Conservation (phyloP, 2,113 vertebrate genomes). For the Elgaria multicarinata region DNA sequence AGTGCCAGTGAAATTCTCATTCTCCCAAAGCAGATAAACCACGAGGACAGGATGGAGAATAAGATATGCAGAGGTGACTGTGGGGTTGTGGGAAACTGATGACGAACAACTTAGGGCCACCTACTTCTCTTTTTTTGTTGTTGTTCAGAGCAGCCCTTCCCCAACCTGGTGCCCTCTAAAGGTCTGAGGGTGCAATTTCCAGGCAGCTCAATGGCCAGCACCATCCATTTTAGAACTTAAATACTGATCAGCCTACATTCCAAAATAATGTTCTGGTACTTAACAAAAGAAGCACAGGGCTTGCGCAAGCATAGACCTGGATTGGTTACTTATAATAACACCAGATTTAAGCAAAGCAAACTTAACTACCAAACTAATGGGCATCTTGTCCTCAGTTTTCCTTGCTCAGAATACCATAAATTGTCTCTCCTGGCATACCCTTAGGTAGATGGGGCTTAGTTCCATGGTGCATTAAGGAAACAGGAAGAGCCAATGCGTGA, state of each 20-base stretch:
- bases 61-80: no score
- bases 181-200: background rate
- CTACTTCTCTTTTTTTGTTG: no score
- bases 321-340: background rate
- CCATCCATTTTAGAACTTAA: background rate
- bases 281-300: background rate
- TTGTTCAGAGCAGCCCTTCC: no score
- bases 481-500: background rate
- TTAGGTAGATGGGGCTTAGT: background rate
- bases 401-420: background rate
- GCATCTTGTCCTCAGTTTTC: background rate
- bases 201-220: background rate
- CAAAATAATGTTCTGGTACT: background rate
- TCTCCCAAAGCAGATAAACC: no score
- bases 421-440: background rate
- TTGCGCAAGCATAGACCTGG: background rate
- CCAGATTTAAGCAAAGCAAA: background rate
- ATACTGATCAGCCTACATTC: background rate
- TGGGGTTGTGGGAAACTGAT: no score
- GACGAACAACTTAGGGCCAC: no score
- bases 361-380: background rate
- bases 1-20: no score
- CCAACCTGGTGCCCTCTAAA: no score
- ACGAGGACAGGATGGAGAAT: no score
- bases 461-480: background rate